These are phyloP conservation scores for Drosophila mettleri DNA, from an alignment of 2,888 invertebrate genomes.

Conservation along the genomic window DNA sequence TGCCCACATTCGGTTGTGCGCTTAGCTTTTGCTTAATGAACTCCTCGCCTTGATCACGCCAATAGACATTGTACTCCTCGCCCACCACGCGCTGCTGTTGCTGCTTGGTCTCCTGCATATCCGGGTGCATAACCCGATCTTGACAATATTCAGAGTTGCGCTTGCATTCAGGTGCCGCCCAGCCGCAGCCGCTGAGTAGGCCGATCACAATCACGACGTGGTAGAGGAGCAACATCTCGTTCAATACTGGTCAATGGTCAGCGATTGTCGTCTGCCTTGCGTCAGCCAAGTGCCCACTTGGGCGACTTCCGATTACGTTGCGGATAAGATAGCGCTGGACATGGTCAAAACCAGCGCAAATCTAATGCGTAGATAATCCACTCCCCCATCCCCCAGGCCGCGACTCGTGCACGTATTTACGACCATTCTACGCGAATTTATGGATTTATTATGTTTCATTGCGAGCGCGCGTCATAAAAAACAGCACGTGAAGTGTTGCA, in stretches of 20 bases:
- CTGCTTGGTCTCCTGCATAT: conserved; percentile 51
- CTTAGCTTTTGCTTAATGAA: conserved; percentile 81
- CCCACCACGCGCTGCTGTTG: conserved; percentile 40
- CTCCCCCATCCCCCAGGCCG: too few relatives aligned
- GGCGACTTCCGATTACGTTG: conserved; percentile 30
- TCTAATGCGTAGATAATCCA: conserved; percentile 49
- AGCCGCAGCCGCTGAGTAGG: conserved; percentile 35
- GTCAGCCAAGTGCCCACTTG: not conserved
- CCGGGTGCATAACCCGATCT: conserved; percentile 81
- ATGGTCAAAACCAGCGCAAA: conserved; percentile 41
- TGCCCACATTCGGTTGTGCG: conserved; percentile 81
- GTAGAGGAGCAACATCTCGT: conserved; percentile 54
- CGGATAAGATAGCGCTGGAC: conserved; percentile 65
- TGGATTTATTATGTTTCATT: conserved; percentile 57
- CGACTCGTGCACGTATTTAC: conserved; percentile 63
- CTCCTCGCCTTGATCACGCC: conserved; percentile 71
- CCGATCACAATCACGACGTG: conserved; percentile 50
- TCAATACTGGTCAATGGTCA: conserved; percentile 46
- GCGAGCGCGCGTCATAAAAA: conserved; percentile 25
- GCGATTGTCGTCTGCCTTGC: not conserved
- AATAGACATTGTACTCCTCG: conserved; percentile 75
- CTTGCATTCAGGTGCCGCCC: conserved; percentile 69
- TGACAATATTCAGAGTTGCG: conserved; percentile 71
- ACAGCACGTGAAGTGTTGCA: conserved; percentile 59
- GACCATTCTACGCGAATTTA: conserved; percentile 46